A percentile compares a stretch with the other conserved stretches of the same genome.
Conservation (phyloP, 2,888 invertebrate species). For the Priapulus caudatus region DNA sequence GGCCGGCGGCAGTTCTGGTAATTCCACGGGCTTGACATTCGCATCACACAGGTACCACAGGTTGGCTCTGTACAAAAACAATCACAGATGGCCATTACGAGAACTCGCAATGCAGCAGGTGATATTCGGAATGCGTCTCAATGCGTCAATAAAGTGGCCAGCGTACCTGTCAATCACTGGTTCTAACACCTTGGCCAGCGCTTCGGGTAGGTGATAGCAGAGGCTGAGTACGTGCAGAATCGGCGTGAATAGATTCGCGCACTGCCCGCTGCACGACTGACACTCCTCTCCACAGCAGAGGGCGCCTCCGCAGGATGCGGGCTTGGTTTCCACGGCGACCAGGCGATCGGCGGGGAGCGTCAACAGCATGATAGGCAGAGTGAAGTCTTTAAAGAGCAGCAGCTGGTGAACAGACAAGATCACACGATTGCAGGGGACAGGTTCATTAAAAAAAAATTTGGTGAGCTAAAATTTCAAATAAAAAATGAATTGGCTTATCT, state of each 20-base stretch:
- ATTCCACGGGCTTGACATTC: background rate
- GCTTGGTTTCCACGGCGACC: background rate
- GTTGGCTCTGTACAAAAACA: constrained; percentile 22
- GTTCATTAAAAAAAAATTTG: too few relatives aligned
- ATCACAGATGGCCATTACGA: too few relatives aligned
- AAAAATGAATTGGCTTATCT: too few relatives aligned
- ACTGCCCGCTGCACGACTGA: background rate
- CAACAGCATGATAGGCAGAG: constrained; percentile 32
- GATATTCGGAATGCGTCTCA: too few relatives aligned
- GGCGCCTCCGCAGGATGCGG: background rate
- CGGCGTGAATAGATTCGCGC: constrained; percentile 16
- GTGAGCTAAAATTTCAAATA: too few relatives aligned
- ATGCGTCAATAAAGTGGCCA: too few relatives aligned
- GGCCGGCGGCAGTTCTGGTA: background rate
- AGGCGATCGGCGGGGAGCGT: constrained; percentile 20
- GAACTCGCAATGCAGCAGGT: too few relatives aligned
- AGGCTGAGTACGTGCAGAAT: constrained; percentile 13
- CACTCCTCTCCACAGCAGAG: background rate
- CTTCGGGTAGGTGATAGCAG: constrained; percentile 27
- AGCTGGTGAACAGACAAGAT: constrained; percentile 25
- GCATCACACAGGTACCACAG: constrained; percentile 24
- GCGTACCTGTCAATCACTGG: constrained; percentile 34
- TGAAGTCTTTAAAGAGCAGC: constrained; percentile 35
- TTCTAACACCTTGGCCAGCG: constrained; percentile 29
- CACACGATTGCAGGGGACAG: too few relatives aligned